These are phyloP conservation scores for Orthonyx spaldingii DNA, from an alignment of 2,113 vertebrate genomes.

Conservation along the genomic window DNA sequence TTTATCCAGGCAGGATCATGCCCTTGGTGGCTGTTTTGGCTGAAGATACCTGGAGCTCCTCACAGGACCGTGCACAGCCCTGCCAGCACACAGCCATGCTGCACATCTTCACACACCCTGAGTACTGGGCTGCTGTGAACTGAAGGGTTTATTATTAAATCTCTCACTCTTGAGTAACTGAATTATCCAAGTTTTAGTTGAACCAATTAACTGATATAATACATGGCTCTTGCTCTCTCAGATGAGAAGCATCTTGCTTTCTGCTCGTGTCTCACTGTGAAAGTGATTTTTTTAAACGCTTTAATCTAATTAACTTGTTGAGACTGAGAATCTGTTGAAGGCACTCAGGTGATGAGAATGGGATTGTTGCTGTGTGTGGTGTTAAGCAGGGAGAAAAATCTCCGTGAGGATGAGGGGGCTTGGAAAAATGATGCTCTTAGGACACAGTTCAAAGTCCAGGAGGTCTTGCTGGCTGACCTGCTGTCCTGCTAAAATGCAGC, in stretches of 20 bases:
- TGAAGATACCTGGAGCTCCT: not conserved
- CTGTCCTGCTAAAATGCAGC: not conserved
- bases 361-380: not conserved
- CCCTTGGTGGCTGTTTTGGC: not conserved
- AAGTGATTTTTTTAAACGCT: not conserved
- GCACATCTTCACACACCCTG: not conserved
- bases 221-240: not conserved
- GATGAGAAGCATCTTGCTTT: not conserved
- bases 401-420: not conserved
- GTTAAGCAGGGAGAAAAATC: not conserved
- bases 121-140: not conserved
- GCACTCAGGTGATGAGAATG: not conserved
- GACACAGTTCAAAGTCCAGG: not conserved
- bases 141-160: not conserved
- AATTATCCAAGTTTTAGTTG: not conserved
- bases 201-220: constrained; percentile 42
- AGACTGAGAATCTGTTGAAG: not conserved
- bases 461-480: not conserved
- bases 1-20: not conserved
- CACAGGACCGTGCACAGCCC: not conserved
- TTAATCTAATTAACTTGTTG: constrained; percentile 30
- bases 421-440: not conserved
- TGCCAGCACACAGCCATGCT: not conserved
- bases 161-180: not conserved
- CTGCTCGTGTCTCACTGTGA: not conserved